These are phyloP conservation scores for Pseudopodoces humilis DNA, from an alignment of 2,113 vertebrate species.

Conservation along the genomic window DNA sequence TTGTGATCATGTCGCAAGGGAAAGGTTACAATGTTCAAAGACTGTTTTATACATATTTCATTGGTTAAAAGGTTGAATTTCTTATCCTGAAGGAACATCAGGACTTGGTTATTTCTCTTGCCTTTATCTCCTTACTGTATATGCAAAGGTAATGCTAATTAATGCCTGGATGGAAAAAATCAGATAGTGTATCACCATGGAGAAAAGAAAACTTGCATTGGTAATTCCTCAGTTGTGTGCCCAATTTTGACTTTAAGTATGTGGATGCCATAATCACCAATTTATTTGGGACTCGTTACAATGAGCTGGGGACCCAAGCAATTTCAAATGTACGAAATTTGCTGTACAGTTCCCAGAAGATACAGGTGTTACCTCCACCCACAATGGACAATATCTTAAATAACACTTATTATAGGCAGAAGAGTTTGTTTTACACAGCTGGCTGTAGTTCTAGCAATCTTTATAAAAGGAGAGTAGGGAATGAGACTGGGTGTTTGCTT, in stretches of 20 bases:
- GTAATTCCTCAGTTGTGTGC: neutral
- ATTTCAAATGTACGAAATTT: neutral
- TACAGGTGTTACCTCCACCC: neutral
- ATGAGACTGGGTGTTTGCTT: neutral
- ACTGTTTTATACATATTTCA: conserved; percentile 65
- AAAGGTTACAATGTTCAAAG: conserved; percentile 44
- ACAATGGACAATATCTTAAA: neutral
- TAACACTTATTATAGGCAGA: conserved; percentile 15
- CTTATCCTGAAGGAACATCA: conserved; percentile 65
- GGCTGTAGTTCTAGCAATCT: neutral
- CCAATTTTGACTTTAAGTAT: neutral
- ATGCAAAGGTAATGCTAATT: conserved; percentile 59
- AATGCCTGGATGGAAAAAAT: conserved; percentile 57
- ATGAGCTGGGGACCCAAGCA: neutral
- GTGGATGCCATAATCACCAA: neutral
- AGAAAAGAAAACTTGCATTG: neutral
- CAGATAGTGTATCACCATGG: neutral
- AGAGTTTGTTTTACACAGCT: conserved; percentile 1
- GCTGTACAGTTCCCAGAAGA: neutral
- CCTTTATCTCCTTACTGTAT: conserved; percentile 45
- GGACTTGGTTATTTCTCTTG: conserved; percentile 27
- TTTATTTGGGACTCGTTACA: neutral
- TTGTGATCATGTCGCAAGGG: neutral
- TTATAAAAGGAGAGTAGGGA: neutral
- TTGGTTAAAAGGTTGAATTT: conserved; percentile 59